Conservation (phyloP, 2,113 vertebrate species). For the Malurus alboscapulatus region DNA sequence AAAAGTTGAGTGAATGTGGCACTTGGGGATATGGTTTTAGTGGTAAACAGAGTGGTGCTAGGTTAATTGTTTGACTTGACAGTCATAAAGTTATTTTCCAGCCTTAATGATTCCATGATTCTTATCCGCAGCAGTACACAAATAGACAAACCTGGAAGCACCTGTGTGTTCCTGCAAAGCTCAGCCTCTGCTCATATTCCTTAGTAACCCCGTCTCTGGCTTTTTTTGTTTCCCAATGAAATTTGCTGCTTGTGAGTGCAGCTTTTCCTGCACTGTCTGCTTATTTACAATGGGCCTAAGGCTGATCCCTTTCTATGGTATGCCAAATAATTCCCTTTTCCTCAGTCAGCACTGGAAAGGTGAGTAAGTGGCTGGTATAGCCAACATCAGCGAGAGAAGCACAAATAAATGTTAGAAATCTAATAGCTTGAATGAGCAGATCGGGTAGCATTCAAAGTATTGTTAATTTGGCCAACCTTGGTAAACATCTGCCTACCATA, state of each 20-base stretch:
- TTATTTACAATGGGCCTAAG: not conserved
- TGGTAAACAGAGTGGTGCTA: not conserved
- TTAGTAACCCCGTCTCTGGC: not conserved
- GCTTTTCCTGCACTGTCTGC: not conserved
- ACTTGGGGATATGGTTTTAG: not conserved
- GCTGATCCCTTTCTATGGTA: not conserved
- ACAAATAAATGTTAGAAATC: not conserved
- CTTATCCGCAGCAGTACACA: not conserved
- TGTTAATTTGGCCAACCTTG: not conserved
- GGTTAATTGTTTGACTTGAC: not conserved
- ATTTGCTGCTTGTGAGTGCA: not conserved
- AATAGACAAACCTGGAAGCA: not conserved
- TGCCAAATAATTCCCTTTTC: not conserved
- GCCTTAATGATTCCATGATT: not conserved
- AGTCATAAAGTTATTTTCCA: not conserved
- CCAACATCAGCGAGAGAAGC: not conserved
- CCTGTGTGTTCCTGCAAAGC: not conserved
- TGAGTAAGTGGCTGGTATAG: not conserved
- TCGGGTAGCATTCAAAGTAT: not conserved
- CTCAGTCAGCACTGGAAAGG: not conserved
- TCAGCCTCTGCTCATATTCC: not conserved
- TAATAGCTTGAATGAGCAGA: not conserved
- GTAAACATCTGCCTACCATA: not conserved
- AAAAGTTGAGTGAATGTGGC: not conserved
- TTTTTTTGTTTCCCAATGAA: not conserved